Evolutionary conservation across 2,888 invertebrate genomes (phyloP).

Genomic region (Leptopilina myrica): DNA sequence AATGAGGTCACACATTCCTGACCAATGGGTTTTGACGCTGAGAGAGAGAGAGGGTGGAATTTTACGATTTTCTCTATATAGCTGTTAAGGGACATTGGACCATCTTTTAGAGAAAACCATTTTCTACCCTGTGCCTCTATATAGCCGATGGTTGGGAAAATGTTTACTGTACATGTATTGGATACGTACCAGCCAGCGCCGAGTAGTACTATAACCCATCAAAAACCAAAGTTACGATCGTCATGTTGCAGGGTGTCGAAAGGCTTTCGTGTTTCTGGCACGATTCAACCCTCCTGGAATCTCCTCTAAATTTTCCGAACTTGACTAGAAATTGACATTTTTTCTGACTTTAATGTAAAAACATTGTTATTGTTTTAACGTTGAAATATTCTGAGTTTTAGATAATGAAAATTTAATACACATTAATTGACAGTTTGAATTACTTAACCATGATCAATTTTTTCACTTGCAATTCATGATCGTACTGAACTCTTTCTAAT

Average conservation of each 20-base stretch:
- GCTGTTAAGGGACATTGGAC: background rate
- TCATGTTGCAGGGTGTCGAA: conserved; percentile 48
- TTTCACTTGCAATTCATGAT: too few relatives aligned
- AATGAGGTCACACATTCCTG: conserved; percentile 12
- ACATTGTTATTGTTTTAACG: conserved; percentile 35
- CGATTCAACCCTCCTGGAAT: conserved; percentile 41
- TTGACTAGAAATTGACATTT: conserved; percentile 33
- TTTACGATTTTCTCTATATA: conserved; percentile 3
- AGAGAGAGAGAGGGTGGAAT: background rate
- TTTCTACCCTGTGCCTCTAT: conserved; percentile 19
- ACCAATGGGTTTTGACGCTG: background rate
- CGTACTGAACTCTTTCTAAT: too few relatives aligned
- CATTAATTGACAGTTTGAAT: too few relatives aligned
- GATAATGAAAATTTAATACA: too few relatives aligned
- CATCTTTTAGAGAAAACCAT: conserved; percentile 16
- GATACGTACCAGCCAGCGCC: conserved; percentile 41
- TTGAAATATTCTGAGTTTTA: conserved; percentile 40
- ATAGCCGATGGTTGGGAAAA: conserved; percentile 24
- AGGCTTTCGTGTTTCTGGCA: conserved; percentile 49
- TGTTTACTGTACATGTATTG: conserved; percentile 26
- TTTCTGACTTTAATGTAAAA: conserved; percentile 45
- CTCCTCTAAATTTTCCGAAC: conserved; percentile 38
- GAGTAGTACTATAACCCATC: conserved; percentile 43
- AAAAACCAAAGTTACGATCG: conserved; percentile 49
- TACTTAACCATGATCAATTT: too few relatives aligned